Evolutionary conservation across 1,140 invertebrate species (phyloP), one percentile per base, ranked within the genome.

Genomic region (Antheraea mylitta): DNA sequence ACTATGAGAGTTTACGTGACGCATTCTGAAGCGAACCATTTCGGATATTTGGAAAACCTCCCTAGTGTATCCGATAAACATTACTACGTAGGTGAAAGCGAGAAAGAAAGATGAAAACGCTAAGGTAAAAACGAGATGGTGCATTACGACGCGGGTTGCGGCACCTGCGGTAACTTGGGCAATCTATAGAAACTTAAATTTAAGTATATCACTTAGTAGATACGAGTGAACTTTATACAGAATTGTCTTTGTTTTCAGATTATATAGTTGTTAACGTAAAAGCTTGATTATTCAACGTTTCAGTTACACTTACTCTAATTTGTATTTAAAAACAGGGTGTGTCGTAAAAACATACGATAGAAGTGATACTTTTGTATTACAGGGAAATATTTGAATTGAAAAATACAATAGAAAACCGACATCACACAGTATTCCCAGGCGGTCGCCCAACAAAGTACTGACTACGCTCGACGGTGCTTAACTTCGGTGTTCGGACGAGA

Each of bases 101-200:
- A 37, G 37, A 63, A 30, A 36, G 7, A 37, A 16, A 16, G 11
- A 63, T 13, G 18, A 10, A 1, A 13, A 18, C 6, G 16, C 61
- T 30, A 4, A 16, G 37, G 61, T 63, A 18, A 7, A 30, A 63
- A 16, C 36, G 30, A 36, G 61, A 63, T 36, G 30, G 19, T 8
- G 11, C 0, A 61, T 61, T 19, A 19, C 18, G 19, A 61, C 59
- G 19, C 18, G 61, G 30, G 37, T 63, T 36, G 19, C 61, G 16
- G 37, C 61, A 63, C 61, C 22, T 63, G 61, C 61, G 61, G 61
- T 63, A 63, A 36, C 59, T 63, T 37, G 13, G 61, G n/a, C 13
- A 63, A 63, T 63, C 30, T 37, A 63, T 37, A 63, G 61, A 63
- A 63, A 63, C 61, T 63, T 37, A 63, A 63, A 63, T 63, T 63